Evolutionary conservation across 2,113 vertebrate species (phyloP), one percentile per base, ranked within the genome.

Genomic region (Sinocyclocheilus grahami): DNA sequence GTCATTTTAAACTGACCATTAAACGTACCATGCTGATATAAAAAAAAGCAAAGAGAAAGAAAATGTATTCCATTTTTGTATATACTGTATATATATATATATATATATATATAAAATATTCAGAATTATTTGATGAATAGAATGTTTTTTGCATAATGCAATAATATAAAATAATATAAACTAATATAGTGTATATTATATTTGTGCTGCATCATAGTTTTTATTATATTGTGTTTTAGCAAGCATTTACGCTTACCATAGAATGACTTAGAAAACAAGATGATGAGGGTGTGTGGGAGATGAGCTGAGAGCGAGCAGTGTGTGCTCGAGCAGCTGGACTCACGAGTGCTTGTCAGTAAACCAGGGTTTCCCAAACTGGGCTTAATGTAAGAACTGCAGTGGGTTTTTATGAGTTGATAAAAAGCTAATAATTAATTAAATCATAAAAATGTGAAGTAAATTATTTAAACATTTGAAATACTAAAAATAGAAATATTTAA

Each of bases 301-400:
- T 22, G 58, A 60, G 67, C 67, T 37, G 84, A 90, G 90, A 88
- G 91, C 71, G 78, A 84, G 16, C 53, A 81, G 86, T 16, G 69
- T 85, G 79, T 76, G 13, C 84, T 86, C 11, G n/a, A 60, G 67
- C 86, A 89, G 60, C 72, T 74, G 72, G 63, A 87, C 74, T 74
- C 71, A 33, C 33, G 60, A 80, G 39, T 69, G 77, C 74, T 75
- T 78, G 82, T 89, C 85, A 80, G 55, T 22, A 60, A 22, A 22
- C 55, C 55, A 60, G 18, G 53, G 18, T 7, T 60, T 60, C 18
- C 6, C 20, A 60, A 0, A 22, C 20, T 60, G 7, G 55, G 55
- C 0, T 60, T 60, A 60, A 60, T 60, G 55, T 60, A 60, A 60
- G 55, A 60, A 60, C 55, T 60, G 55, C 55, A 60, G 55, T 60